Evolutionary conservation across 2,113 vertebrate species (phyloP).

Genomic region (Meles meles): DNA sequence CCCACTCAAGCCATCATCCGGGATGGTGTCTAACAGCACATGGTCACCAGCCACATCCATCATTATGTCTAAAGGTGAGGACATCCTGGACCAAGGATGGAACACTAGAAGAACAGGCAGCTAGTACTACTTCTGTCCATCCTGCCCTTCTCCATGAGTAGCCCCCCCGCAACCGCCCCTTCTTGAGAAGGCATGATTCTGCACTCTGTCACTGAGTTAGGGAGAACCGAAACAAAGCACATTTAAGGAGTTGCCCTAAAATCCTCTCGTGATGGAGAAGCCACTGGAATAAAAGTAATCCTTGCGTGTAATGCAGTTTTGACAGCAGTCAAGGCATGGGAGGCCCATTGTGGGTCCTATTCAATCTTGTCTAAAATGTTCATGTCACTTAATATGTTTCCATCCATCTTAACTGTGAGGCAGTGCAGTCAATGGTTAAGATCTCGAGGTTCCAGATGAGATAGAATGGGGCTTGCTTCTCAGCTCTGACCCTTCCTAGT

Average conservation of each 20-base stretch:
- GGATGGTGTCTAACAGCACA: neutral
- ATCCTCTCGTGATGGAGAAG: neutral
- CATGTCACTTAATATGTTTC: neutral
- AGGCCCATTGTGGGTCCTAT: accelerated
- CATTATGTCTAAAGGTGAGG: accelerated
- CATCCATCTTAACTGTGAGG: neutral
- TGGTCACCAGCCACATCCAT: neutral
- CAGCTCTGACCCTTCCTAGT: neutral
- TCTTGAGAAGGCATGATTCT: neutral
- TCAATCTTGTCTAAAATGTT: neutral
- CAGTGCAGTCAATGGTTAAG: neutral
- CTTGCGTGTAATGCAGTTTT: neutral
- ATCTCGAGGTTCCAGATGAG: neutral
- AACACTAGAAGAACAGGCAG: neutral
- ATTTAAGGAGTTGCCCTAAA: neutral
- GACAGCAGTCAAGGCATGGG: neutral
- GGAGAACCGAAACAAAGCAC: neutral
- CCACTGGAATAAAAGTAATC: neutral
- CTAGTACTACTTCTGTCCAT: accelerated
- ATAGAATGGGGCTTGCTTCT: neutral
- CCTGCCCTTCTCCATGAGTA: neutral
- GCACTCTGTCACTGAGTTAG: neutral
- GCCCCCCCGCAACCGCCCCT: too few relatives aligned
- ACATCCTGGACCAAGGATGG: neutral
- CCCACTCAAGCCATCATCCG: too few relatives aligned